Evolutionary conservation across 2,797 vertebrate species (phyloP), one percentile per base, ranked within the genome.

Genomic region (Rhynchotus rufescens): DNA sequence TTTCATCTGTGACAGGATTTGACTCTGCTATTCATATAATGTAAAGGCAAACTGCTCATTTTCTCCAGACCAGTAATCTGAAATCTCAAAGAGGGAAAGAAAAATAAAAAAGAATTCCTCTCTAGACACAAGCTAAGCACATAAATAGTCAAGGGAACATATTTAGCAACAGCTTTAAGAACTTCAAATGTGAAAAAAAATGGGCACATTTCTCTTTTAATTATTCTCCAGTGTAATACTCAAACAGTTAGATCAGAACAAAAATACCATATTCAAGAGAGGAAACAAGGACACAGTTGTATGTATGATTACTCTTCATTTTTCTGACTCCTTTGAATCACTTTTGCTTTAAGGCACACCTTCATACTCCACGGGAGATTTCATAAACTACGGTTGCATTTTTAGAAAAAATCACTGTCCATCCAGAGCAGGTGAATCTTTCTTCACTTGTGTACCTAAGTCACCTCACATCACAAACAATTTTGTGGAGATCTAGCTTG

Each of bases 1-100:
- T 97, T 97, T 95, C 91, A 90, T 96, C 86, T 88, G 88, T 96
- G 94, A 95, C 94, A 96, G 89, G 84, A 94, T 95, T 77, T 90
- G 93, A 62, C 88, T 94, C 89, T 72, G 52, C 90, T 96, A 73
- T 94, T 94, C 89, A 87, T 92, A 77, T 80, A 93, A 95, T 34
- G 20, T 88, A 83, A 90, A 94, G 89, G 86, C 80, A 96, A 95
- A 96, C 85, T 88, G 92, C 80, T 82, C 57, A 51, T 93, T 97
- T 83, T 97, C 73, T 90, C 59, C 62, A 88, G 90, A 90, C 67
- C 92, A 92, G 87, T 92, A 94, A 95, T 84, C 90, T 88, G 80
- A 88, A 93, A 89, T 95, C 85, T 95, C 72, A 90, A 80, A 88
- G 57, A 74, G 13, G 47, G 25, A 67, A 74, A 68, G 40, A 51